A percentile compares a stretch with the other conserved stretches of the same genome.
phyloP scores from a whole-genome alignment of 1,140 invertebrate genomes.

The Apis dorsata region DNA sequence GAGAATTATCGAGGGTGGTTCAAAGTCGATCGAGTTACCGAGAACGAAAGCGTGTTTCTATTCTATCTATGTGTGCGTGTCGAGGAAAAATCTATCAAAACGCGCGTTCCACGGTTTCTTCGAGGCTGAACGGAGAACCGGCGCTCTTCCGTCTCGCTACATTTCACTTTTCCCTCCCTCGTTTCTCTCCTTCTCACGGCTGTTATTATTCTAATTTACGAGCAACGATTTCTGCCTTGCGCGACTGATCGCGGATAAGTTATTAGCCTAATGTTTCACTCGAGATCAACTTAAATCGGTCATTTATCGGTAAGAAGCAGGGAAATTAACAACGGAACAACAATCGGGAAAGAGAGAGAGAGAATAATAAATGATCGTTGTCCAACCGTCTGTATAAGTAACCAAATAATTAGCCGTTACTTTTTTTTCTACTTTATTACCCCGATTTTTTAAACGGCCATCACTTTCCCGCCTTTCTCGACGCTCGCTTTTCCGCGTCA shows the following conservation, averaged over 20 bases:
- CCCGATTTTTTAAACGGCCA: slow-evolving; percentile 11
- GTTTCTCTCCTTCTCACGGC: background rate
- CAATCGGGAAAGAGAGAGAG: background rate
- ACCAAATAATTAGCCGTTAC: slow-evolving; percentile 26
- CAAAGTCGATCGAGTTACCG: no score
- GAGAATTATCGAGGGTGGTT: no score
- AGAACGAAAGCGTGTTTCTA: no score
- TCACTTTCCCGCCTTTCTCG: slow-evolving; percentile 7
- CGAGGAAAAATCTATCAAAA: no score
- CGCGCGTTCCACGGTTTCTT: no score
- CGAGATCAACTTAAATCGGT: slow-evolving; percentile 36
- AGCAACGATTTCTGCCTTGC: background rate
- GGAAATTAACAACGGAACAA: background rate
- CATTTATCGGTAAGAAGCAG: slow-evolving; percentile 27
- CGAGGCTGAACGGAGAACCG: background rate
- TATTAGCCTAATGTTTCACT: slow-evolving; percentile 33
- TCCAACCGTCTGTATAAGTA: background rate
- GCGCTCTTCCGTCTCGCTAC: background rate
- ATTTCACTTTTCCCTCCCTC: background rate
- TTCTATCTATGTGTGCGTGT: no score
- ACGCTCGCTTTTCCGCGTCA: background rate
- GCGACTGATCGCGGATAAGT: slow-evolving; percentile 24
- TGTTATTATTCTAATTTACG: slow-evolving; percentile 8
- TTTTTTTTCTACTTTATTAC: background rate
- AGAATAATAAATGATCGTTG: slow-evolving; percentile 34